These are phyloP conservation scores for Ecdyonurus torrentis DNA, from an alignment of 2,888 invertebrate genomes.

Conservation along the genomic window DNA sequence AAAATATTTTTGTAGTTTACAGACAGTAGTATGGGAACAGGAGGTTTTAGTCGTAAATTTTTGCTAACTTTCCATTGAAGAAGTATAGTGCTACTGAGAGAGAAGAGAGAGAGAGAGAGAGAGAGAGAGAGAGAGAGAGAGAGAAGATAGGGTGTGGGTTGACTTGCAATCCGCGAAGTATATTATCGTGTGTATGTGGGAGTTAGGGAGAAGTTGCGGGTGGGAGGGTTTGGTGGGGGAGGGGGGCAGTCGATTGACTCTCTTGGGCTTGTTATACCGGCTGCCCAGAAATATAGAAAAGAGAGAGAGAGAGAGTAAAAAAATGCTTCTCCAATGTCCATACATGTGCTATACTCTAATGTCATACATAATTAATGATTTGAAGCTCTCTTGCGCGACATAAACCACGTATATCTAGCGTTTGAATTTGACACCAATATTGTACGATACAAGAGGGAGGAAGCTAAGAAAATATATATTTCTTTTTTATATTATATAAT, in stretches of 20 bases:
- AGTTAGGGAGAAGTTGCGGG: too few species aligned
- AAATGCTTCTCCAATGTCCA: background rate
- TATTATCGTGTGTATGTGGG: too few species aligned
- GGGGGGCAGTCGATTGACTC: background rate
- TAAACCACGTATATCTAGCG: background rate
- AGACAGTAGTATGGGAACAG: background rate
- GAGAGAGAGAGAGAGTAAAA: background rate
- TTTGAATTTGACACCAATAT: constrained; percentile 2
- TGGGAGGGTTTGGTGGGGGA: background rate
- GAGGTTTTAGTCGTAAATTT: background rate
- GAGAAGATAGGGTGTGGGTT: background rate
- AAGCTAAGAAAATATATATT: background rate
- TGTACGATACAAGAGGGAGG: background rate
- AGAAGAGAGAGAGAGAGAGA: too few species aligned
- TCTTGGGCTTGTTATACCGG: background rate
- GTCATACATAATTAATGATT: constrained; percentile 2
- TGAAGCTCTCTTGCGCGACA: constrained; percentile 2
- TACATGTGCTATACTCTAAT: background rate
- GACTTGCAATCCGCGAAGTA: background rate
- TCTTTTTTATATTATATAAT: background rate
- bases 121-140: too few species aligned
- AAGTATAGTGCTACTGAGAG: background rate
- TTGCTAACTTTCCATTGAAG: background rate
- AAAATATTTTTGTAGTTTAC: background rate
- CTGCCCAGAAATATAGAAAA: too few species aligned